A percentile compares a stretch with the other conserved stretches of the same genome.
Evolutionary conservation across 2,797 vertebrate genomes (phyloP).

Genomic region (Neoniphon sammara): DNA sequence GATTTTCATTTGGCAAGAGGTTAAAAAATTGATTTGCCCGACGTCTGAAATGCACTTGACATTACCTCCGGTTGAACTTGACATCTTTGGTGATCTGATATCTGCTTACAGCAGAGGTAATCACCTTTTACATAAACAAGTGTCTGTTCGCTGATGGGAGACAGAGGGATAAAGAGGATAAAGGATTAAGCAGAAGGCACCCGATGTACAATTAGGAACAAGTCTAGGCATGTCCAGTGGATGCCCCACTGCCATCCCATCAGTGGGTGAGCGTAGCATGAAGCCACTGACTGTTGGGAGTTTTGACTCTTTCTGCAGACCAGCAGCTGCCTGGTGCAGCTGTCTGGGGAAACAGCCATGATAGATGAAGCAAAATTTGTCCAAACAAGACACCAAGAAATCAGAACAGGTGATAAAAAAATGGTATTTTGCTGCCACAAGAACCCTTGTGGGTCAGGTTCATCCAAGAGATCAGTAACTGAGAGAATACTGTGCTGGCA

Average conservation of each 20-base stretch:
- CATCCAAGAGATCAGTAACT: slow-evolving; percentile 14
- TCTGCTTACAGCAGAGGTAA: slow-evolving; percentile 47
- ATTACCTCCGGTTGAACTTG: slow-evolving; percentile 36
- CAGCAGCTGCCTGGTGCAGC: slow-evolving; percentile 77
- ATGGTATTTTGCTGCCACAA: slow-evolving; percentile 4
- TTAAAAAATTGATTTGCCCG: slow-evolving; percentile 27
- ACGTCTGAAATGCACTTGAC: slow-evolving; percentile 36
- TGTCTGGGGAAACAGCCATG: slow-evolving; percentile 65
- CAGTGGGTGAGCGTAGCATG: slow-evolving; percentile 59
- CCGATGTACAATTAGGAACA: slow-evolving; percentile 69
- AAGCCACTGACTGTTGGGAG: slow-evolving; percentile 67
- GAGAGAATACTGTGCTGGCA: slow-evolving; percentile 1
- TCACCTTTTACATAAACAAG: slow-evolving; percentile 31
- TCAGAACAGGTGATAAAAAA: slow-evolving; percentile 63
- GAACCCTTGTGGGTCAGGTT: slow-evolving; percentile 35
- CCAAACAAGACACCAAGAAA: slow-evolving; percentile 64
- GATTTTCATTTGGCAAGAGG: slow-evolving; percentile 10
- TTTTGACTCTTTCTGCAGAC: slow-evolving; percentile 53
- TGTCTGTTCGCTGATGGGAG: background rate
- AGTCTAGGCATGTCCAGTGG: slow-evolving; percentile 64
- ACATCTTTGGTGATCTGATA: slow-evolving; percentile 33
- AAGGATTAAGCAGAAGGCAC: slow-evolving; percentile 48
- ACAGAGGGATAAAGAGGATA: slow-evolving; percentile 25
- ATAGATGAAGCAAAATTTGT: slow-evolving; percentile 61
- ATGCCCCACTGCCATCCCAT: slow-evolving; percentile 60